Base-by-base conservation (phyloP, 2,113 vertebrate species). In the Cynoglossus semilaevis region DNA sequence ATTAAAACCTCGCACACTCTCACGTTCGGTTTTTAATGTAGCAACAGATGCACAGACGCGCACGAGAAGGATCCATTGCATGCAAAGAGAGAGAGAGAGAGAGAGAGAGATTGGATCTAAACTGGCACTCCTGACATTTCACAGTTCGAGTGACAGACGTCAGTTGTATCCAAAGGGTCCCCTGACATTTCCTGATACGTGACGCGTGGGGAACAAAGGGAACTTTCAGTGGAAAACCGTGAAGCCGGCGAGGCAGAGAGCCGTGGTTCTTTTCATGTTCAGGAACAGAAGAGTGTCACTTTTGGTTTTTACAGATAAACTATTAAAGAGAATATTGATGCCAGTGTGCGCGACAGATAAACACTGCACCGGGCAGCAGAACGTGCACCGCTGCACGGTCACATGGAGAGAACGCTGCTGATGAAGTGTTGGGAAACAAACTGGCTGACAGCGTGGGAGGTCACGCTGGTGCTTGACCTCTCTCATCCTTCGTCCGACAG, bases 401-500 rank as follows among this genome's bases (percentile, higher is more conserved):
- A 63, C 52, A 77, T 1, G 15, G 35, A 17, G 47, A 68, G n/a
- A 51, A 58, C 58, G 49, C 47, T 63, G 69, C 47, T 76, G 70
- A 76, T 78, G 51, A 63, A 57, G 74, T 57, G 56, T 63, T 48
- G 49, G 70, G 70, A 70, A 84, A 86, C 72, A 67, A 51, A 35
- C 53, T 13, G 4, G 82, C 51, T 56, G 63, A 80, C 46, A 40
- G 51, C 60, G 54, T 15, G 58, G 61, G 60, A 79, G 76, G 80
- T 74, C 65, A 78, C 34, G n/a, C 37, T 12, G 17, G 60, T 53
- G 76, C 58, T 57, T 71, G 22, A 34, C 46, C 34, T 29, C 54
- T 63, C 71, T 74, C 73, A 80, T 80, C 45, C 48, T 38, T 83
- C 63, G 79, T 73, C 22, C 22, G 3, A 29, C 22, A 15, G 15